Percentiles rank a stretch among this genome's conserved stretches.
These are phyloP conservation scores for Tylochromis polylepis DNA, from an alignment of 2,113 vertebrate species.

Conservation along the genomic window DNA sequence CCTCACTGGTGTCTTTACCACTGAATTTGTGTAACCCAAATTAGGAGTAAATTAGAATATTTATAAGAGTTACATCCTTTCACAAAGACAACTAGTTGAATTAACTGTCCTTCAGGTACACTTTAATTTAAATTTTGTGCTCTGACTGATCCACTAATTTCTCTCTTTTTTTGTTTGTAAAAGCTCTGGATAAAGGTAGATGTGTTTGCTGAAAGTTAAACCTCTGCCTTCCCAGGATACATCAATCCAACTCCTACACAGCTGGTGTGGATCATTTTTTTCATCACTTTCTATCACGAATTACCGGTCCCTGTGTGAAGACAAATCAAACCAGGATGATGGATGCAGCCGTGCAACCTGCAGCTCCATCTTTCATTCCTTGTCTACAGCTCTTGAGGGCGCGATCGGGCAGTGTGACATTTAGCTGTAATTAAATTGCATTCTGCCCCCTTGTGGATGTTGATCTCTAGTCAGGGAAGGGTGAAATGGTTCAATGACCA, in stretches of 20 bases:
- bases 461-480: conserved; percentile 6
- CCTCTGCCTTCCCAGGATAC: not conserved
- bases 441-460: conserved; percentile 73
- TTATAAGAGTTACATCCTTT: not conserved
- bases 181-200: not conserved
- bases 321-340: not conserved
- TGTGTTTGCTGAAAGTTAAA: not conserved
- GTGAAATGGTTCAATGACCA: not conserved
- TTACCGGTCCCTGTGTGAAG: not conserved
- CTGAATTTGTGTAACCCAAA: not conserved
- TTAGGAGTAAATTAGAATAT: not conserved
- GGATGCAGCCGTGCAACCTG: not conserved
- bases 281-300: not conserved
- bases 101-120: rapidly evolving
- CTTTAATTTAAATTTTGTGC: rapidly evolving
- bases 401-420: not conserved
- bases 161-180: not conserved
- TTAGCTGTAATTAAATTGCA: conserved; percentile 48
- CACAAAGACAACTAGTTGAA: not conserved
- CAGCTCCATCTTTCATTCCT: not conserved
- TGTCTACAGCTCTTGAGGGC: conserved; percentile 18
- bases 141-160: not conserved
- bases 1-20: not conserved
- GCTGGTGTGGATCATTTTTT: not conserved
- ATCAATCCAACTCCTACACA: not conserved